Base-by-base conservation (phyloP, 1,140 invertebrate species). In the Temnothorax longispinosus region DNA sequence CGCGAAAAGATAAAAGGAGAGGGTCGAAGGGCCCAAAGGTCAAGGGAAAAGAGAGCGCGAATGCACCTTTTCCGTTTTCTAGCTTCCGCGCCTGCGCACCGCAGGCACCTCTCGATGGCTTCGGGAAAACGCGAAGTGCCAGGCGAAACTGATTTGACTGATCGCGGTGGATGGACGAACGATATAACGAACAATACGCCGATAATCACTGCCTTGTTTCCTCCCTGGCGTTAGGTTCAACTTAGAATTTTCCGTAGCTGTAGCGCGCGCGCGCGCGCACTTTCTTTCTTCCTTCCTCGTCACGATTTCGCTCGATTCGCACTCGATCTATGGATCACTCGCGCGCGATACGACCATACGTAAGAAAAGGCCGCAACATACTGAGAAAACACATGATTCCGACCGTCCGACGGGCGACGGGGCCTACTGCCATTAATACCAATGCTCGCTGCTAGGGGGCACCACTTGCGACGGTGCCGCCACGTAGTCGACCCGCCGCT, bases 361-460 rank as follows among this genome's bases (percentile, higher is more conserved):
- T 89, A 74, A 88, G 85, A 90, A 92, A 87, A 86, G 88, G 60
- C 91, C 93, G 92, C 89, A 92, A 92, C 91, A 90, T 89, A 94
- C 93, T 94, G 92, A 94, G 84, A 44, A 60, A 90, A 90, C 92
- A 93, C 93, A 92, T 92, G 92, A 93, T 90, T 90, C 72, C 81
- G 75, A 75, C 54, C 3, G 3, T 41, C 38, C 38, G 38, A 41
- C 38, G 75, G 65, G 64, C 38, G 3, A 41, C 38, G 75, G 65
- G 64, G 76, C 8, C 50, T 91, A 91, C 90, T 92, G 88, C 44
- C 2, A 41, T 3, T 11, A 32, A 0, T 5, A 1, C 27, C 27
- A 11, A 8, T 62, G 71, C 38, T 62, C 13, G 41, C 32, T 80
- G 72, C 1, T 35, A 91, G 91, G 11, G 41, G 91, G 90, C 92